These are phyloP conservation scores for Drosophila tsacasi DNA, from an alignment of 1,140 invertebrate genomes.

Conservation along the genomic window DNA sequence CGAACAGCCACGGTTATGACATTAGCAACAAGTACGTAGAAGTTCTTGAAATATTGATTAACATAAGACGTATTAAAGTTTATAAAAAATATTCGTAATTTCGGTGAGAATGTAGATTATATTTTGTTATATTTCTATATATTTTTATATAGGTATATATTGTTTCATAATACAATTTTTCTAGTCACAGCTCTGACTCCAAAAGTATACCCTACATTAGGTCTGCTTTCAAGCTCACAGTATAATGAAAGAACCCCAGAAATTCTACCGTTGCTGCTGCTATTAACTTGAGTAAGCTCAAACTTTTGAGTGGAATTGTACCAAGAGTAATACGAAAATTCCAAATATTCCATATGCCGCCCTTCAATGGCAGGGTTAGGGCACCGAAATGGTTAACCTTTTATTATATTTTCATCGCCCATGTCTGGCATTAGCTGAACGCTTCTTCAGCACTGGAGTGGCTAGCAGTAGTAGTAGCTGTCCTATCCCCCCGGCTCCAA, in stretches of 20 bases:
- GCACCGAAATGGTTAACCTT: slow-evolving; percentile 32
- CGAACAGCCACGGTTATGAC: not conserved
- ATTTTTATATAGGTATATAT: too few species aligned
- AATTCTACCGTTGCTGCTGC: slow-evolving; percentile 8
- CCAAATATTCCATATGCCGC: not conserved
- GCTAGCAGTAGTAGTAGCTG: not conserved
- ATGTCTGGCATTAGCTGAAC: slow-evolving; percentile 3
- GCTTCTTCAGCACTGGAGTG: slow-evolving; percentile 8
- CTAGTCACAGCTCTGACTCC: not conserved
- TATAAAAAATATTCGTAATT: not conserved
- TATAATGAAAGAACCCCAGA: not conserved
- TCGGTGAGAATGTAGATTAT: too few species aligned
- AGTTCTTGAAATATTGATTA: not conserved
- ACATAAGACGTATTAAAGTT: not conserved
- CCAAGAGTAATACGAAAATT: slow-evolving; percentile 1
- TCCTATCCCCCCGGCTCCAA: slow-evolving; percentile 9
- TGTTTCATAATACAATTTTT: not conserved
- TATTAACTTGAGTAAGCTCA: not conserved
- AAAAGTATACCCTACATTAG: not conserved
- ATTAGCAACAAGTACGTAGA: not conserved
- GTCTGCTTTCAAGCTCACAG: too few species aligned
- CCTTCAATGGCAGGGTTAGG: slow-evolving; percentile 4
- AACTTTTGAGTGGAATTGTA: slow-evolving; percentile 17
- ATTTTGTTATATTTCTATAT: too few species aligned
- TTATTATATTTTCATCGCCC: slow-evolving; percentile 2